These are phyloP conservation scores for Glyptemys insculpta DNA, from an alignment of 2,797 vertebrate species.

Conservation along the genomic window DNA sequence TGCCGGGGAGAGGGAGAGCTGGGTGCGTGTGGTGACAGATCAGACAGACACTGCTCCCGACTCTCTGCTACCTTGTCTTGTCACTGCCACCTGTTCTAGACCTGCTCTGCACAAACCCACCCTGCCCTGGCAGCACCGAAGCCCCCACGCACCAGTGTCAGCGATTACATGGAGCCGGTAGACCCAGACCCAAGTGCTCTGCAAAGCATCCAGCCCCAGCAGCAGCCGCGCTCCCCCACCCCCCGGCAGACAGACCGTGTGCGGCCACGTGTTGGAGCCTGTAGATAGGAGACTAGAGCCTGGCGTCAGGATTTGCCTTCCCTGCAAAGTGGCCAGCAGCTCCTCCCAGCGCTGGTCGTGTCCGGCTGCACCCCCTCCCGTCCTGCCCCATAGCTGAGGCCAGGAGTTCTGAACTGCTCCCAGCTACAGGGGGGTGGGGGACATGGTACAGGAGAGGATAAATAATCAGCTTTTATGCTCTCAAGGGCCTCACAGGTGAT, in stretches of 20 bases:
- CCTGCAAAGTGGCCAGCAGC: not conserved
- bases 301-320: too few species aligned
- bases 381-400: not conserved
- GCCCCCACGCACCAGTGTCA: not conserved
- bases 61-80: too few species aligned
- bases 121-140: not conserved
- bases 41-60: too few species aligned
- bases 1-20: not conserved
- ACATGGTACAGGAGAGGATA: not conserved
- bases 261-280: not conserved
- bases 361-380: not conserved
- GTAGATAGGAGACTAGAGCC: not conserved
- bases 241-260: rapidly evolving
- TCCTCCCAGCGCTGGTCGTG: not conserved
- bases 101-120: too few species aligned
- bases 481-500: not conserved
- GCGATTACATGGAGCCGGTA: not conserved
- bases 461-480: too few species aligned
- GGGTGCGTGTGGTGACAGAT: too few species aligned
- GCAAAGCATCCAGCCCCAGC: not conserved
- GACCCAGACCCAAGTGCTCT: rapidly evolving
- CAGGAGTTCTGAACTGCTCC: not conserved
- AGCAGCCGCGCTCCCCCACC: not conserved
- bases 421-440: not conserved
- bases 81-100: not conserved